Conservation (phyloP, 2,888 invertebrate genomes). For the Ornithoptera priamus region DNA sequence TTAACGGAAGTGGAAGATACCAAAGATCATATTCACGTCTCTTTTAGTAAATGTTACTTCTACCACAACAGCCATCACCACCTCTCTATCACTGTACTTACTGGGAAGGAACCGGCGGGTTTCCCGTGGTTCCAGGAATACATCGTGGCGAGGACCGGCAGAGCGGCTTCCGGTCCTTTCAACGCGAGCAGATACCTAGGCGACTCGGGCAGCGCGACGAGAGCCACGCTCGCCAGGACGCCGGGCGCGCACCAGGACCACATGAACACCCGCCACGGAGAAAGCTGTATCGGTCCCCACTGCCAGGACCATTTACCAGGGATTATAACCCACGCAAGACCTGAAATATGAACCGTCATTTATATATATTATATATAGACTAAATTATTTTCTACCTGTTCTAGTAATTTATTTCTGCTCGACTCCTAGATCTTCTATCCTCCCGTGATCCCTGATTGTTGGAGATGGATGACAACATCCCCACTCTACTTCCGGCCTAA, state of each 20-base stretch:
- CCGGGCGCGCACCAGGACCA: slow-evolving; percentile 84
- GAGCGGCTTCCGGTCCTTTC: slow-evolving; percentile 80
- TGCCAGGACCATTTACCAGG: slow-evolving; percentile 77
- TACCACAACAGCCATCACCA: too few relatives aligned
- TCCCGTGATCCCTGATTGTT: too few relatives aligned
- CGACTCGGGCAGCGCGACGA: slow-evolving; percentile 85
- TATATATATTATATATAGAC: too few relatives aligned
- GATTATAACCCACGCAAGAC: slow-evolving; percentile 84
- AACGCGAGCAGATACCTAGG: slow-evolving; percentile 86
- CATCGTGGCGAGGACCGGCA: slow-evolving; percentile 81
- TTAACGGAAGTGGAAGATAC: too few relatives aligned
- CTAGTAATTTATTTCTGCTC: too few relatives aligned
- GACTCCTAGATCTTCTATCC: too few relatives aligned
- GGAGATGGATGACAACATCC: too few relatives aligned
- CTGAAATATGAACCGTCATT: slow-evolving; percentile 47
- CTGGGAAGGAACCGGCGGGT: slow-evolving; percentile 61
- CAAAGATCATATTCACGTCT: too few relatives aligned
- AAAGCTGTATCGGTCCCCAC: slow-evolving; percentile 68
- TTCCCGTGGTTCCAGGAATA: slow-evolving; percentile 69
- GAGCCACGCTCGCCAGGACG: slow-evolving; percentile 79
- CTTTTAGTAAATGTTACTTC: too few relatives aligned
- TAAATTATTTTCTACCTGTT: too few relatives aligned
- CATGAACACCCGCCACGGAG: slow-evolving; percentile 88
- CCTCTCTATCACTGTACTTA: slow-evolving; percentile 42
- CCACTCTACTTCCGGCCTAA: too few relatives aligned